A percentile compares a stretch with the other conserved stretches of the same genome.
phyloP scores from a whole-genome alignment of 2,113 vertebrate species.

The Calyptomena viridis region DNA sequence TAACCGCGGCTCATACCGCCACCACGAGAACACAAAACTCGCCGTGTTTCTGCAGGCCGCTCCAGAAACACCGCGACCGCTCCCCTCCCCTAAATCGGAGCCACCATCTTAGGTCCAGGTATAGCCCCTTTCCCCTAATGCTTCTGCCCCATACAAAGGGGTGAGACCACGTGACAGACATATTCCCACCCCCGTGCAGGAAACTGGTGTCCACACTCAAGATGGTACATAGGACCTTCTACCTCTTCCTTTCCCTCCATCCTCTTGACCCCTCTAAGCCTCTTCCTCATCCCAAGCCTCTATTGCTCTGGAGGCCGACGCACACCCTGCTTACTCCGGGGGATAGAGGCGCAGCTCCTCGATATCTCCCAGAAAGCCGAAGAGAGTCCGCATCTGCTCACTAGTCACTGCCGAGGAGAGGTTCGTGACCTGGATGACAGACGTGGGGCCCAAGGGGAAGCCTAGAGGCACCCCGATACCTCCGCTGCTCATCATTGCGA shows the following conservation, averaged over 20 bases:
- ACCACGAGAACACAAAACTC: neutral
- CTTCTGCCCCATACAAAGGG: neutral
- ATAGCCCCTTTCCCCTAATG: neutral
- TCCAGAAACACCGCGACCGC: neutral
- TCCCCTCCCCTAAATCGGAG: neutral
- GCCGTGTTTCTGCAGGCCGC: neutral
- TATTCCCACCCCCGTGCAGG: neutral
- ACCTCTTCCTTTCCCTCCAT: too few relatives aligned
- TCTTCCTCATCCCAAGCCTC: neutral
- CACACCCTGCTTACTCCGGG: conserved; percentile 86
- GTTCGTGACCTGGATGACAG: conserved; percentile 95
- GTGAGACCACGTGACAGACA: neutral
- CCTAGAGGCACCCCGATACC: conserved; percentile 72
- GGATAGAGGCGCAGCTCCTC: conserved; percentile 96
- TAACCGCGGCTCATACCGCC: neutral
- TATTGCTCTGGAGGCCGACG: neutral
- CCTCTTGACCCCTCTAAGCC: too few relatives aligned
- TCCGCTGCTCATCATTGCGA: conserved; percentile 73
- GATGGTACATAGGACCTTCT: neutral
- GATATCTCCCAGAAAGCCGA: conserved; percentile 95
- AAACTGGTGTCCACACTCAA: neutral
- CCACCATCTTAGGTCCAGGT: conserved; percentile 14
- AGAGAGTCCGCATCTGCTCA: conserved; percentile 95
- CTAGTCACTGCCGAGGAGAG: conserved; percentile 92
- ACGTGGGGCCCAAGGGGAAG: conserved; percentile 79